A percentile compares a stretch with the other conserved stretches of the same genome.
These are phyloP conservation scores for Rambutsinella grinnellia DNA, from an alignment of 2,888 invertebrate genomes.

Conservation along the genomic window DNA sequence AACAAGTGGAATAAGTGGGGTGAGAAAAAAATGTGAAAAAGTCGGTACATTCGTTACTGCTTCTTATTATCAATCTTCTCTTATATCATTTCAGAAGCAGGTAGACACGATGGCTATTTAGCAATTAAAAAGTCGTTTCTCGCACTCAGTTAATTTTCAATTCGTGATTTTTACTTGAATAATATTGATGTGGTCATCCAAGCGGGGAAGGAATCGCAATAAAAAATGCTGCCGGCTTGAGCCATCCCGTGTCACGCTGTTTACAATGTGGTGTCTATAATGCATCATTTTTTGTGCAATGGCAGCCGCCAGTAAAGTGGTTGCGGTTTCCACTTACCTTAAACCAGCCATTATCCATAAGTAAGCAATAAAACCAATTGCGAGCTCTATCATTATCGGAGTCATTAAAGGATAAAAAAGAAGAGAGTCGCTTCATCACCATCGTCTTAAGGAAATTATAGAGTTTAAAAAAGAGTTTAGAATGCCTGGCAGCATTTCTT, in stretches of 20 bases:
- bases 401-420: conserved; percentile 44
- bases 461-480: too few relatives aligned
- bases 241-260: too few relatives aligned
- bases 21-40: conserved; percentile 23
- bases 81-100: conserved; percentile 24
- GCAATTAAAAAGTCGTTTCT: conserved; percentile 56
- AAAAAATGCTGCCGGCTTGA: too few relatives aligned
- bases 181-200: too few relatives aligned
- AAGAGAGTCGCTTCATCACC: too few relatives aligned
- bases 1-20: conserved; percentile 27
- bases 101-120: conserved; percentile 35
- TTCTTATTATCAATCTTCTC: conserved; percentile 18
- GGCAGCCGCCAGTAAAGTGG: too few relatives aligned
- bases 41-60: background rate
- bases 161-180: conserved; percentile 39
- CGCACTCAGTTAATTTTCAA: conserved; percentile 53
- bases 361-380: conserved; percentile 45
- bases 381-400: conserved; percentile 41
- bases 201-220: too few relatives aligned
- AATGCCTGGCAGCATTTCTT: too few relatives aligned
- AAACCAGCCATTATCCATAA: conserved; percentile 25
- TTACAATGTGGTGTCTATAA: too few relatives aligned
- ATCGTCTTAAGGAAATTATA: too few relatives aligned
- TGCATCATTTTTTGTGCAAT: too few relatives aligned
- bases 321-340: conserved; percentile 10